Evolutionary conservation across 2,888 invertebrate genomes (phyloP), one percentile per base, ranked within the genome.

Genomic region (Agapostemon virescens): DNA sequence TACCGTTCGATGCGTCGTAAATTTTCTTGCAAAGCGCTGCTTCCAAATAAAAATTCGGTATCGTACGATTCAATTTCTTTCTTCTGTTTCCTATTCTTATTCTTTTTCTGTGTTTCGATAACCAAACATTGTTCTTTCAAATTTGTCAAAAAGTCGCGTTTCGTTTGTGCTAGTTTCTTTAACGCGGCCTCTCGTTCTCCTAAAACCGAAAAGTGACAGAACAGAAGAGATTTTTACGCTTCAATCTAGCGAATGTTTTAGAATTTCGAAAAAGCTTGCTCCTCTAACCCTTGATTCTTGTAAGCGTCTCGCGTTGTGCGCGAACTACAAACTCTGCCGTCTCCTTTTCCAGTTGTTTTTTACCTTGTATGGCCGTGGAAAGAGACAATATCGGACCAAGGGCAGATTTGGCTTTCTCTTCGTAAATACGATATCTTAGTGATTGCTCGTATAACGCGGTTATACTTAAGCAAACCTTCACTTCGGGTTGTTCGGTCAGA

Each of bases 381-480:
- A 93, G 81, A 0, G 92, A 88, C 11, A 91, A 82, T 5, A 88
- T 78, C 26, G 86, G 84, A 4, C 89, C 89, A 36, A 89, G 83
- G 0, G 88, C 90, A 26, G 83, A 93, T 73, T 94, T 88, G 68
- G 94, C 94, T 63, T 93, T 93, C 0, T 93, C 93, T n/a, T 94
- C 89, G 84, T 94, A 95, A 30, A 94, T 93, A 61, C 93, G 93
- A 20, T 94, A 91, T 9, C 93, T 90, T 77, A 92, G 92, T 74
- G 94, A 93, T 79, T 94, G 94, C 0, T 93, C 93, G 30, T 93
- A 93, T 4, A 95, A 86, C 86, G 94, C 93, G 5, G 92, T 92
- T 79, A 94, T 94, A 71, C 92, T 94, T 5, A 94, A 90, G 87
- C 95, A 95, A 84, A 95, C 94, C 72, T 93, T 93, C 2, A 95